Base-by-base conservation (phyloP, 2,113 vertebrate species). In the Siphamia tubifer region DNA sequence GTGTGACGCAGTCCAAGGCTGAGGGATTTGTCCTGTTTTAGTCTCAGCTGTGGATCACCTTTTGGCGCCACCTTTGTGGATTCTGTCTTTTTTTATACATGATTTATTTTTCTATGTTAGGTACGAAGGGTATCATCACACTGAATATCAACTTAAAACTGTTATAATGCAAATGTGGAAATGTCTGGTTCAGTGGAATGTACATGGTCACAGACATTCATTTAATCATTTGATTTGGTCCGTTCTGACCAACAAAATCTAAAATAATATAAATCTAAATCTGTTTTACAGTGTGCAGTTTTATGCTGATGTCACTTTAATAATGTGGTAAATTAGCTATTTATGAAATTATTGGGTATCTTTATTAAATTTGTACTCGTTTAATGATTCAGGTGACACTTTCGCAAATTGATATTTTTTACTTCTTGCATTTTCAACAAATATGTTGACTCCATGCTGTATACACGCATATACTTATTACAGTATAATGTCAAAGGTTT, bases 61-160 rank as follows among this genome's bases (percentile, higher is more conserved):
- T 20, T 39, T n/a, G n/a, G 27, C 9, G 1, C 34, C 56, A 74
- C 40, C 10, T 56, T 11, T 60, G 35, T 17, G 30, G 67, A 75
- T 51, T 52, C 16, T 68, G 15, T 55, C 4, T 51, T 24, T 74
- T 74, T 82, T 68, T 69, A 75, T 58, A 73, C 21, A 31, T 32
- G 71, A 80, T 74, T 68, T 66, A 76, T 74, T 81, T 78, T 84
- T 76, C n/a, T 85, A 74, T 66, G 44, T 65, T 17, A 51, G 19
- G 23, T 61, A 32, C 48, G 13, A 34, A 35, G 27, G 11, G 31
- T 15, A 20, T 57, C 45, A 57, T 31, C 48, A 61, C 20, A 35
- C 1, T 67, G 23, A 21, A 30, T 60, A 38, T 68, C 32, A 39
- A 23, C 34, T 40, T 55, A 8, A 23, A 35, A 20, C 20, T 49